Base-by-base conservation (phyloP, 2,888 invertebrate genomes). In the Platycnemis pennipes region DNA sequence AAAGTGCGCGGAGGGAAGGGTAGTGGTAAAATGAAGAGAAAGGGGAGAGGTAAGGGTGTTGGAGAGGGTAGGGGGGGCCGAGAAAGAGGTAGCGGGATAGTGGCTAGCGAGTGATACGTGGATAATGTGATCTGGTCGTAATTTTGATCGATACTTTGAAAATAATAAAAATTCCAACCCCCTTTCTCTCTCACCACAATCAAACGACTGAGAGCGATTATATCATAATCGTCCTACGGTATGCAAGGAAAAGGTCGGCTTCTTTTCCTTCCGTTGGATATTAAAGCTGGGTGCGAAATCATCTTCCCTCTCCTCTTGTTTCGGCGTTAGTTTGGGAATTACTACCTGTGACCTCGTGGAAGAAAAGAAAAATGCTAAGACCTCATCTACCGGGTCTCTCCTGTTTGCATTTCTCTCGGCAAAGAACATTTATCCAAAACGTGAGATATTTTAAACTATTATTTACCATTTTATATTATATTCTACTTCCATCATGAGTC, bases 131-230 rank as follows among this genome's bases (percentile, higher is more conserved):
- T 37, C 16, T 53, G 42, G 89, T 56, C 56, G 89, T 56, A 56
- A 89, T 89, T 56, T 89, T 89, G 89, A 89, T 89, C 56, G 89
- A 89, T 89, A 42, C 53, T 42, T 49, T 4, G 37, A 56, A 89
- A 56, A 89, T 42, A 89, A 89, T 56, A 53, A 56, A 42, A 5
- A 19, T 53, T 8, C 22, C 16, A 5, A 22, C 56, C 26, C 63
- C n/a, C 63, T 7, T 26, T 26, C 63, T n/a, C 63, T 4, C n/a
- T 26, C 4, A 3, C 26, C 63, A 5, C 26, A 5, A 2, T 19
- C 26, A 56, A 89, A 56, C 37, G 56, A 56, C 37, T 37, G 22
- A 49, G 89, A 37, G 13, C 49, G 89, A 56, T 89, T 19, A 56
- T 89, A 89, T 89, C 89, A 53, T 37, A 2, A 37, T 16, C 53